Conservation (phyloP, 1,140 invertebrate genomes). For the Halotydeus destructor region DNA sequence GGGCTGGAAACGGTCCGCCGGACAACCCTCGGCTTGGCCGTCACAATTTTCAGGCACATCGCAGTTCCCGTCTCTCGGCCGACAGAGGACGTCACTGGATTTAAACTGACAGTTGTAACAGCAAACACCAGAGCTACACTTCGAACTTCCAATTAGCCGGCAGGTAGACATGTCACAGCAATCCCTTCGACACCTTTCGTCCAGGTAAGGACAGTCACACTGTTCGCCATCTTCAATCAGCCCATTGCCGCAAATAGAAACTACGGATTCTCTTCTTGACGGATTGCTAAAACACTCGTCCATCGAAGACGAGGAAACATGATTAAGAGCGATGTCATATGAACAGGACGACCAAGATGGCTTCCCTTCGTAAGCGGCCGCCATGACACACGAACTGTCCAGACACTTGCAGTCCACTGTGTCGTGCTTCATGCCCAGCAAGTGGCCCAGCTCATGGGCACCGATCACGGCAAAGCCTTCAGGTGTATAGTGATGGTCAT, state of each 20-base stretch:
- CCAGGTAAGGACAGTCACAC: conserved; percentile 73
- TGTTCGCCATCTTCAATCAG: conserved; percentile 86
- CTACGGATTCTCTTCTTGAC: conserved; percentile 31
- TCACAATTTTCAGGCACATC: conserved; percentile 90
- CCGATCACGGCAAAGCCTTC: conserved; percentile 90
- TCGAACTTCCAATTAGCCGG: conserved; percentile 22
- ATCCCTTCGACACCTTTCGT: conserved; percentile 77
- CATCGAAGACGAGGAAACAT: conserved; percentile 86
- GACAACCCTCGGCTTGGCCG: conserved; percentile 79
- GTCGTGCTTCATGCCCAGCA: conserved; percentile 97
- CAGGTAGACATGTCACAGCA: conserved; percentile 65
- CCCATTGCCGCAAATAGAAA: conserved; percentile 84
- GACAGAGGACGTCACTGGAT: conserved; percentile 34
- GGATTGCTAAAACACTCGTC: conserved; percentile 74
- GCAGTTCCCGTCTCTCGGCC: conserved; percentile 59
- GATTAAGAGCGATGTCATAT: conserved; percentile 55
- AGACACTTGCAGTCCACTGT: conserved; percentile 45
- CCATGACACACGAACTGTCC: conserved; percentile 82
- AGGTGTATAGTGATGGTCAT: no score
- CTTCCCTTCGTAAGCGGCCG: conserved; percentile 62
- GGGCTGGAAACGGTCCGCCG: conserved; percentile 57
- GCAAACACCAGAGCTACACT: conserved; percentile 30
- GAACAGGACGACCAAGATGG: conserved; percentile 76
- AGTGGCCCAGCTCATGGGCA: conserved; percentile 96
- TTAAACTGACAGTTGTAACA: conserved; percentile 25